These are phyloP conservation scores for Callionymus lyra DNA, from an alignment of 2,113 vertebrate species.

Conservation along the genomic window DNA sequence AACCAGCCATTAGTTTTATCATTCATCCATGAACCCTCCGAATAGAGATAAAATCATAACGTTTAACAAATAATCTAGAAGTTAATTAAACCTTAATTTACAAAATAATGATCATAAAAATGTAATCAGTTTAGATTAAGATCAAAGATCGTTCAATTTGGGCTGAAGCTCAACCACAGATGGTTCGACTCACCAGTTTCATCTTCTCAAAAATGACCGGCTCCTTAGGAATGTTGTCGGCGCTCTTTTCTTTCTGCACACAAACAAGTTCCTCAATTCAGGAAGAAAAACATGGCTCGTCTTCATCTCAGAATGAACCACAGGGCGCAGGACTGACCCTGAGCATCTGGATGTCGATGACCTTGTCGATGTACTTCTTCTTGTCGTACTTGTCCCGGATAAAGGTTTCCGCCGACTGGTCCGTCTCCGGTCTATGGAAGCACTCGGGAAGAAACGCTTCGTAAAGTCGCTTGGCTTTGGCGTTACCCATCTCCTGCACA, in stretches of 20 bases:
- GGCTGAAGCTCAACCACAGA: too few species aligned
- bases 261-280: background rate
- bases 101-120: too few species aligned
- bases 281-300: too few species aligned
- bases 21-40: too few species aligned
- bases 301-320: too few species aligned
- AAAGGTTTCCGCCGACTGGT: conserved; percentile 89
- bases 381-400: conserved; percentile 97
- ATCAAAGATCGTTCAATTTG: too few species aligned
- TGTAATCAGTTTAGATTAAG: too few species aligned
- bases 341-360: conserved; percentile 82
- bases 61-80: too few species aligned
- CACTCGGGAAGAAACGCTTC: conserved; percentile 92
- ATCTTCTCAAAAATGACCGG: conserved; percentile 95
- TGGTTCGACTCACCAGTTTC: conserved; percentile 75
- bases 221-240: conserved; percentile 75
- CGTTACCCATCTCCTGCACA: conserved; percentile 96
- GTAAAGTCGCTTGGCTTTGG: conserved; percentile 88
- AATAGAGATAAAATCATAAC: too few species aligned
- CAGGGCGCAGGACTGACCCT: conserved; percentile 66
- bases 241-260: conserved; percentile 82
- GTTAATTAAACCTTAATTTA: too few species aligned
- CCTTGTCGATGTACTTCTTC: conserved; percentile 95
- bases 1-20: too few species aligned
- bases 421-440: conserved; percentile 88